A percentile compares a stretch with the other conserved stretches of the same genome.
These are phyloP conservation scores for Pteria penguin DNA, from an alignment of 2,888 invertebrate species.

Conservation along the genomic window DNA sequence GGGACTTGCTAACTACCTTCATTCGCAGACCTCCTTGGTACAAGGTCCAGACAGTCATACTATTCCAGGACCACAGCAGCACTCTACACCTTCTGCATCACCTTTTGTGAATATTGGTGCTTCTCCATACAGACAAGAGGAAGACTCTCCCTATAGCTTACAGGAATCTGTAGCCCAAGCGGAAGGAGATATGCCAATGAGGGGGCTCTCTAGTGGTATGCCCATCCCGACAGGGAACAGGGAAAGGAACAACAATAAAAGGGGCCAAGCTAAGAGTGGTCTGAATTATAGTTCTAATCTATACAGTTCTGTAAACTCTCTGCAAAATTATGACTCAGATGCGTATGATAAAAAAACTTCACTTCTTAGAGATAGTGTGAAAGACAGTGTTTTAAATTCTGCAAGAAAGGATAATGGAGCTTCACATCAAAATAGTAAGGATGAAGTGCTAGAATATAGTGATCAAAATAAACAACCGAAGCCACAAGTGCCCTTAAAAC, in stretches of 20 bases:
- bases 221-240: constrained; percentile 44
- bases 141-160: background rate
- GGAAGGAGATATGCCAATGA: constrained; percentile 33
- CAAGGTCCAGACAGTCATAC: constrained; percentile 12
- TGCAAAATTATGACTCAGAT: constrained; percentile 9
- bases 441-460: background rate
- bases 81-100: constrained; percentile 37
- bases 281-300: constrained; percentile 23
- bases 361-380: background rate
- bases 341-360: constrained; percentile 3
- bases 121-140: background rate
- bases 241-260: constrained; percentile 3
- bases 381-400: background rate
- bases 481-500: constrained; percentile 56
- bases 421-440: background rate
- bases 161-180: background rate
- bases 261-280: constrained; percentile 7
- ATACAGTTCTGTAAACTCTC: background rate
- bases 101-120: constrained; percentile 5
- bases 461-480: constrained; percentile 41
- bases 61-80: constrained; percentile 33
- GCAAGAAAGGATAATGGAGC: background rate
- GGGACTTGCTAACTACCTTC: constrained; percentile 53
- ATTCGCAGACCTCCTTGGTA: constrained; percentile 52
- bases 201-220: constrained; percentile 31